Conservation (phyloP, 2,888 invertebrate genomes). For the Abrostola triplasia region DNA sequence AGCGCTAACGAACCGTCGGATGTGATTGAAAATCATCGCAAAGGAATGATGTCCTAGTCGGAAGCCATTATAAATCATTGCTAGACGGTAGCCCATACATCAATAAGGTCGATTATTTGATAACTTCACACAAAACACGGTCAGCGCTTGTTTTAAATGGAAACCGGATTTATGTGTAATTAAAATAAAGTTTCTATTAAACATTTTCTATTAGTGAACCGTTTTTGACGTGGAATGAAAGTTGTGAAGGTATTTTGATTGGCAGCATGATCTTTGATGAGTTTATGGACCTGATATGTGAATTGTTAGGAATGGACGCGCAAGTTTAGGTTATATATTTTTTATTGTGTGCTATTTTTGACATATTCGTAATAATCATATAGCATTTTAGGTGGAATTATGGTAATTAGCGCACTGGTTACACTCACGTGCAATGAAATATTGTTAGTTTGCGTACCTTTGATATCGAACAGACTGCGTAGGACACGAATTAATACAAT, state of each 20-base stretch:
- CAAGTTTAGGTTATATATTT: conserved; percentile 51
- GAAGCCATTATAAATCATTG: conserved; percentile 87
- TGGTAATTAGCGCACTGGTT: too few species aligned
- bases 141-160: conserved; percentile 66
- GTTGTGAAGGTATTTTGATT: conserved; percentile 76
- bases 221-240: conserved; percentile 68
- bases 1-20: conserved; percentile 86
- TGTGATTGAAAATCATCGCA: conserved; percentile 88
- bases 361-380: conserved; percentile 5
- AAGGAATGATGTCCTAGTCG: conserved; percentile 86
- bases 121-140: conserved; percentile 80
- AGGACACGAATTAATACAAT: too few species aligned
- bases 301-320: conserved; percentile 49
- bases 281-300: conserved; percentile 61
- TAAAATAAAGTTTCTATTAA: conserved; percentile 77
- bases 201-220: conserved; percentile 69
- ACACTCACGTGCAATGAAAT: too few species aligned
- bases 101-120: conserved; percentile 87
- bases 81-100: conserved; percentile 85
- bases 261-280: conserved; percentile 70
- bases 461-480: too few species aligned
- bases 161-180: conserved; percentile 65
- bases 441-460: too few species aligned
- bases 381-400: not conserved
- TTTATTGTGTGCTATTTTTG: conserved; percentile 48